phyloP scores from a whole-genome alignment of 2,888 invertebrate genomes.

The Acutogordius australiensis region DNA sequence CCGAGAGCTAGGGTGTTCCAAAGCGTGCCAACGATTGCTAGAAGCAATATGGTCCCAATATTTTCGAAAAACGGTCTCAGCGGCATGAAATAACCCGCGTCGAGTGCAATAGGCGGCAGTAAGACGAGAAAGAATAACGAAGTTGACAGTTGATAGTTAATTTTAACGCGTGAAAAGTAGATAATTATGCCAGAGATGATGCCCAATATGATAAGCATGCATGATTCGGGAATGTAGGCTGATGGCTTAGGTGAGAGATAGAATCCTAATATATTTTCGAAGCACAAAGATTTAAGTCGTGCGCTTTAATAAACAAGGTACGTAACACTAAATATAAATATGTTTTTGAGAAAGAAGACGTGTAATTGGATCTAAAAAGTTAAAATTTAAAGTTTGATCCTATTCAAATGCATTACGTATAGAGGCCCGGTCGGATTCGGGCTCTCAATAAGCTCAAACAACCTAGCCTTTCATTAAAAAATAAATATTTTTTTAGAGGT shows the following conservation, averaged over 20 bases:
- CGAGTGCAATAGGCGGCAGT: conserved; percentile 85
- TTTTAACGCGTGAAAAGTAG: conserved; percentile 31
- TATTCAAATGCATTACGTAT: no score
- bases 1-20: conserved; percentile 48
- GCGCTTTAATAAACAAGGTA: no score
- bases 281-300: no score
- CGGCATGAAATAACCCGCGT: conserved; percentile 95
- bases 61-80: conserved; percentile 90
- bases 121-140: conserved; percentile 85
- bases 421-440: no score
- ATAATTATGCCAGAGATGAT: conserved; percentile 54
- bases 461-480: no score
- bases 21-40: conserved; percentile 65
- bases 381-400: no score
- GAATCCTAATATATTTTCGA: conserved; percentile 36
- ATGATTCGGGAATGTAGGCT: conserved; percentile 80
- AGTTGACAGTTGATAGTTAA: conserved; percentile 43
- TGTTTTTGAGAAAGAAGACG: no score
- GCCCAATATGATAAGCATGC: conserved; percentile 73
- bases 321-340: no score
- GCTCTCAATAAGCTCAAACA: no score
- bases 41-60: conserved; percentile 66
- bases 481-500: no score
- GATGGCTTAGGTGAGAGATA: conserved; percentile 70
- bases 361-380: no score